Conservation (phyloP, 2,113 vertebrate species). For the Pterocles burchelli region DNA sequence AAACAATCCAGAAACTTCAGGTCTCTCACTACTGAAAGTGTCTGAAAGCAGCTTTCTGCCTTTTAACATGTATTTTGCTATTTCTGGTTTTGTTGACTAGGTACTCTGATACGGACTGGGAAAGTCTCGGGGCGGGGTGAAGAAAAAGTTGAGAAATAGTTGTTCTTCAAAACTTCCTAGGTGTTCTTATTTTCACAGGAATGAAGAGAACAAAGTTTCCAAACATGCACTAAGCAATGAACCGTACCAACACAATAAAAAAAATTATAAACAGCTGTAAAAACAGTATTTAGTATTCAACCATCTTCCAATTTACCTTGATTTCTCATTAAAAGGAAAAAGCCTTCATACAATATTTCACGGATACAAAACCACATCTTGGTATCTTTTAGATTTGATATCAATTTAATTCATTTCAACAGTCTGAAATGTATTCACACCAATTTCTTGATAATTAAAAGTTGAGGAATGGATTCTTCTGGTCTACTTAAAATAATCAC, state of each 20-base stretch:
- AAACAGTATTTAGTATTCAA: neutral
- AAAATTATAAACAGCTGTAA: neutral
- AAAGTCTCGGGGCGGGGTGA: neutral
- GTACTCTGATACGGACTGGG: neutral
- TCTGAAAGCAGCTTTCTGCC: neutral
- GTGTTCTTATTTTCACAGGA: neutral
- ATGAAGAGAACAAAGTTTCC: neutral
- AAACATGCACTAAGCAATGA: neutral
- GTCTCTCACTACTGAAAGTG: neutral
- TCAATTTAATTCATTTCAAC: neutral
- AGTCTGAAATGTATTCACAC: neutral
- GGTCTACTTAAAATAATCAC: neutral
- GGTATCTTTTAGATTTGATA: neutral
- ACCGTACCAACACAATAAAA: neutral
- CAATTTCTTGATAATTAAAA: neutral
- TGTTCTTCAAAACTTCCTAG: neutral
- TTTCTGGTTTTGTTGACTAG: neutral
- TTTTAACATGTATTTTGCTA: neutral
- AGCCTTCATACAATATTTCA: neutral
- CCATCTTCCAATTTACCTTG: neutral
- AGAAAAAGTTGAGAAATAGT: neutral
- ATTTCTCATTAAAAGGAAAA: neutral
- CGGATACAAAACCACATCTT: neutral
- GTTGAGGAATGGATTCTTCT: neutral
- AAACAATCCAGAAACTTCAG: neutral